Conservation (phyloP, 2,888 invertebrate species). For the Hirtodrosophila cameraria region DNA sequence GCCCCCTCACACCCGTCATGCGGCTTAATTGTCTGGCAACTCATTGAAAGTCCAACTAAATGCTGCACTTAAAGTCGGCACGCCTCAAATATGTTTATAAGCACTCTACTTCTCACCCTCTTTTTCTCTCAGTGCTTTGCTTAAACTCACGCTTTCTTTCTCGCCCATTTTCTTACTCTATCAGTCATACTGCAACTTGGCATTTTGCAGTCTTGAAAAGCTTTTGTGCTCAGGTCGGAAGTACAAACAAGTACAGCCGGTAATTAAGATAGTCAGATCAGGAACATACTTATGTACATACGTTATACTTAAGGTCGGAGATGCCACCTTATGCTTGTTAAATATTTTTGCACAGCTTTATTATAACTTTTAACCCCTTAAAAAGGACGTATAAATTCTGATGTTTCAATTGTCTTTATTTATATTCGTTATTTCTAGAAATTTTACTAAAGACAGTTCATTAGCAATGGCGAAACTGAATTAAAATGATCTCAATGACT, state of each 20-base stretch:
- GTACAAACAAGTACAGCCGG: slow-evolving; percentile 19
- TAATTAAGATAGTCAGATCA: slow-evolving; percentile 18
- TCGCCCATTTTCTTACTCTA: neutral
- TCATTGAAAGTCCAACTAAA: slow-evolving; percentile 68
- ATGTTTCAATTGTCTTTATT: too few relatives aligned
- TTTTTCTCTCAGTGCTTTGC: neutral
- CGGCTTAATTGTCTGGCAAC: slow-evolving; percentile 74
- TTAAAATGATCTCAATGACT: too few relatives aligned
- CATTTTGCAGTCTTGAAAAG: slow-evolving; percentile 2
- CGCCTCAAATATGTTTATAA: slow-evolving; percentile 43
- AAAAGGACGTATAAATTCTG: too few relatives aligned
- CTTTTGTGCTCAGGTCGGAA: slow-evolving; percentile 29
- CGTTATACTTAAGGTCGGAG: too few relatives aligned
- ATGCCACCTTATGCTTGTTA: too few relatives aligned
- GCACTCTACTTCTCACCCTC: neutral
- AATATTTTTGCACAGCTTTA: too few relatives aligned
- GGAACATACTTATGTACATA: neutral
- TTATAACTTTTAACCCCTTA: too few relatives aligned
- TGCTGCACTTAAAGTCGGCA: slow-evolving; percentile 48
- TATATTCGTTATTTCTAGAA: too few relatives aligned
- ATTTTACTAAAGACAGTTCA: too few relatives aligned
- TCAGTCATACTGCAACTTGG: slow-evolving; percentile 8
- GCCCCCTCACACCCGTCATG: slow-evolving; percentile 3
- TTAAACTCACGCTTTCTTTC: neutral
- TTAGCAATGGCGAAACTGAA: too few relatives aligned